Evolutionary conservation across 2,113 vertebrate species (phyloP).

Genomic region (Sapayoa aenigma): DNA sequence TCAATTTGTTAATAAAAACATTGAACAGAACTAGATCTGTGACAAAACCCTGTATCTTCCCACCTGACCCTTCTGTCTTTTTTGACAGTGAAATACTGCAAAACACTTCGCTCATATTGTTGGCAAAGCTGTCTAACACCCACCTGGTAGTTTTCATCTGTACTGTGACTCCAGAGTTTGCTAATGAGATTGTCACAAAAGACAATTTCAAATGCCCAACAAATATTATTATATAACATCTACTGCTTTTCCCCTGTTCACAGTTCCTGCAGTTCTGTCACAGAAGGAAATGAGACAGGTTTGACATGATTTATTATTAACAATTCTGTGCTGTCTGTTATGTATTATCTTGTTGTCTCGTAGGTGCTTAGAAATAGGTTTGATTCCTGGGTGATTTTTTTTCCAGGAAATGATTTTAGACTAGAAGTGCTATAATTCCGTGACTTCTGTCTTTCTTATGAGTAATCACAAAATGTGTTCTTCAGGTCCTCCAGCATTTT

Average conservation of each 20-base stretch:
- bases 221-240: not conserved
- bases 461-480: not conserved
- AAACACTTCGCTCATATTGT: not conserved
- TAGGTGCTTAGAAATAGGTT: not conserved
- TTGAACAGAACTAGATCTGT: not conserved
- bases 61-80: not conserved
- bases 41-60: not conserved
- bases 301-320: not conserved
- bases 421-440: not conserved
- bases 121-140: conserved; percentile 27
- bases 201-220: not conserved
- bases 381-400: not conserved
- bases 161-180: not conserved
- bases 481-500: not conserved
- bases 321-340: not conserved
- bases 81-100: conserved; percentile 8
- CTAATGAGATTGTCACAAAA: not conserved
- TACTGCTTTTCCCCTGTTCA: not conserved
- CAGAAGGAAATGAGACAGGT: not conserved
- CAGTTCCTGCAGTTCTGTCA: not conserved
- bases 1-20: conserved; percentile 58
- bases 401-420: not conserved
- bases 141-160: not conserved
- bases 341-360: not conserved
- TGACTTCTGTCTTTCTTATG: not conserved